Base-by-base conservation (phyloP, 2,113 vertebrate genomes). In the Sylvia atricapilla region DNA sequence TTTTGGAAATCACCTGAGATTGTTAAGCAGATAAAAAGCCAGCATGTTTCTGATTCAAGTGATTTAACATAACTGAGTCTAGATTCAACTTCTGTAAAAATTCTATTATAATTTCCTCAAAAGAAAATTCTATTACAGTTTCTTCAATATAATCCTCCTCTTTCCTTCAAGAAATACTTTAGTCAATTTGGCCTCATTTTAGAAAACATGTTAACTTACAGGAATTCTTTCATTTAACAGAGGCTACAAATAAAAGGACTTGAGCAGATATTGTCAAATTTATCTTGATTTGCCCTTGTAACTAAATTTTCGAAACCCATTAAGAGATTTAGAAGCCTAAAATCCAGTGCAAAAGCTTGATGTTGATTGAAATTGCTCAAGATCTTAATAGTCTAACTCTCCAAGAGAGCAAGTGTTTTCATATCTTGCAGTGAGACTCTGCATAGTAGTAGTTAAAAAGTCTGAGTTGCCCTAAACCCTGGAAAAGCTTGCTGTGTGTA, bases 1-100 rank as follows among this genome's bases (percentile, higher is more conserved):
- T 37, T 88, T 79, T 94, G 80, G 63, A 96, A 96, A 95, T 46
- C 77, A 93, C 87, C 88, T 94, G 43, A 93, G 90, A 97, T 64
- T 97, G 82, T 94, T 96, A 89, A 95, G 89, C 23, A 35, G 67
- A 90, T 93, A 50, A 86, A 80, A 92, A 84, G 49, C 76, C 93
- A 94, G 89, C 74, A 75, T 30, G 33, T 95, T 97, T 96, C 87
- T 95, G 79, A 92, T 87, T 79, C 50, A 93, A 94, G 76, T 73
- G 49, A 87, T 75, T 97, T 96, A 90, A 96, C 94, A 84, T 92
- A 91, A 17, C 52, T 58, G 46, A 58, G 30, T 92, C 75, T 96
- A 90, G 79, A 93, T 89, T 79, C 41, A 94, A 73, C 30, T 90
- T 47, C 72, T 41, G 70, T 72, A 77, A 95, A 79, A 86, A 55